Percentiles rank a stretch among this genome's conserved stretches.
Conservation (phyloP, 2,888 invertebrate species). For the Eilema sororculum region DNA sequence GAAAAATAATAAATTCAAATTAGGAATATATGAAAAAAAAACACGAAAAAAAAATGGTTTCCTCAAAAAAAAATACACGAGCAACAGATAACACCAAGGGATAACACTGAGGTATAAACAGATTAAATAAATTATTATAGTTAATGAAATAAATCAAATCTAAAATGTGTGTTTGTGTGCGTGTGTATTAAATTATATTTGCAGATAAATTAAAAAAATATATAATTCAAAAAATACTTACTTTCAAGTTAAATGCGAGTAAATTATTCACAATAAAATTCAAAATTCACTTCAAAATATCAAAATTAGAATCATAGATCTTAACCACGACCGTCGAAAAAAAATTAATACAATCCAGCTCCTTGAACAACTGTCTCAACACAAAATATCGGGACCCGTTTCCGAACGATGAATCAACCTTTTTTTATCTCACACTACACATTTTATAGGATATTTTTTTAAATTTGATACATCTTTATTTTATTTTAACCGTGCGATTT, state of each 20-base stretch:
- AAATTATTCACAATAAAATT: slow-evolving; percentile 7
- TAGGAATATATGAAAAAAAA: not conserved
- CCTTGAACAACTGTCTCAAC: slow-evolving; percentile 19
- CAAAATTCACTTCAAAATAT: slow-evolving; percentile 7
- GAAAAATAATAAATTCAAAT: too few relatives aligned
- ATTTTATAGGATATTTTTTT: slow-evolving; percentile 18
- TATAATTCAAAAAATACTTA: slow-evolving; percentile 13
- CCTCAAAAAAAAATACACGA: not conserved
- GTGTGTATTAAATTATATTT: not conserved
- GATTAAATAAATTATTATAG: not conserved
- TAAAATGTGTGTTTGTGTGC: not conserved
- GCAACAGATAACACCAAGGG: too few relatives aligned
- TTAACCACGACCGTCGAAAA: slow-evolving; percentile 3
- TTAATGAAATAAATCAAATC: not conserved
- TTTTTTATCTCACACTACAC: slow-evolving; percentile 14
- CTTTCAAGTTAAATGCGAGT: not conserved
- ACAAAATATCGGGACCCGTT: slow-evolving; percentile 22
- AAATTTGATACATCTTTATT: slow-evolving; percentile 52
- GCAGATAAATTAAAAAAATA: not conserved
- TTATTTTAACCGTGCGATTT: slow-evolving; percentile 26
- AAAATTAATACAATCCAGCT: slow-evolving; percentile 21
- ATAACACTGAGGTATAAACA: not conserved
- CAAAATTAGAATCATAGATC: slow-evolving; percentile 2
- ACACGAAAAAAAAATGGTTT: not conserved
- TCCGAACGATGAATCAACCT: slow-evolving; percentile 16